phyloP scores from a whole-genome alignment of 2,888 invertebrate genomes.

The Hydrotaea cyrtoneurina region DNA sequence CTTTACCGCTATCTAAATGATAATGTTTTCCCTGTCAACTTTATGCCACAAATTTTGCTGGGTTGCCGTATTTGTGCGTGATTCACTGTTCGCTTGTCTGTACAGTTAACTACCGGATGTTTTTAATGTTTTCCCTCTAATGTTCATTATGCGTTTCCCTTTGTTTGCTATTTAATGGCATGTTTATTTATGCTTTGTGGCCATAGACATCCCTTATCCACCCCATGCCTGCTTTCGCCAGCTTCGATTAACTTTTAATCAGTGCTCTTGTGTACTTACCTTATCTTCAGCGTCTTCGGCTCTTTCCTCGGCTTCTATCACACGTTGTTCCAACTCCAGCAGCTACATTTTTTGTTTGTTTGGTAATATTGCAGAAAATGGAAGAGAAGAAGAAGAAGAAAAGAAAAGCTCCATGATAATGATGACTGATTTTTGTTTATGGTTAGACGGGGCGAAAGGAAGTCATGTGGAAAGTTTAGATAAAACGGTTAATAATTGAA shows the following conservation, averaged over 20 bases:
- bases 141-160: conserved; percentile 16
- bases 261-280: conserved; percentile 83
- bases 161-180: background rate
- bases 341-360: conserved; percentile 87
- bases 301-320: conserved; percentile 94
- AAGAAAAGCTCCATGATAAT: conserved; percentile 20
- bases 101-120: conserved; percentile 19
- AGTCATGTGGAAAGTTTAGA: conserved; percentile 56
- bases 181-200: background rate
- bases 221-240: too few relatives aligned
- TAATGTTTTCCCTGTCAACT: too few relatives aligned
- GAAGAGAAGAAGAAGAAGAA: conserved; percentile 53
- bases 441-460: conserved; percentile 29
- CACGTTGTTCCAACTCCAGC: conserved; percentile 95
- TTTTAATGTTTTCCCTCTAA: background rate
- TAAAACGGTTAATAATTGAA: conserved; percentile 38
- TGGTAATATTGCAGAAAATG: conserved; percentile 8
- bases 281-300: conserved; percentile 97
- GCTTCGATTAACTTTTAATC: background rate
- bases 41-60: background rate
- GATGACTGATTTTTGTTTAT: conserved; percentile 33
- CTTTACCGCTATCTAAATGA: too few relatives aligned
- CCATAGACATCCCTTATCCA: background rate
- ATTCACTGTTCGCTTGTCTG: background rate
- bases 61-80: background rate